Evolutionary conservation across 2,113 vertebrate genomes (phyloP), one percentile per base, ranked within the genome.

Genomic region (Acanthisitta chloris): DNA sequence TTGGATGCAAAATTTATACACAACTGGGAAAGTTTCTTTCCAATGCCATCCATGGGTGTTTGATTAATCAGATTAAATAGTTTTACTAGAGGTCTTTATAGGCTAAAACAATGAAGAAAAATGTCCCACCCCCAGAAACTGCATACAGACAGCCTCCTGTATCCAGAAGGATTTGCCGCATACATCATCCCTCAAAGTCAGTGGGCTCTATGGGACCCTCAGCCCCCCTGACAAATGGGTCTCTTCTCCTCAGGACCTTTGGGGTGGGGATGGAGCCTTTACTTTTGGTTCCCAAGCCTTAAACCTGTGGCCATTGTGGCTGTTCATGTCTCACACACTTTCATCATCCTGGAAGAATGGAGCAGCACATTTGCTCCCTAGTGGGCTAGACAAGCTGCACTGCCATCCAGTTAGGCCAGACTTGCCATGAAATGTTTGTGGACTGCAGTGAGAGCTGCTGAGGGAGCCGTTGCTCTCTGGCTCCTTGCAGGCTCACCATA

Each of bases 141-240:
- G 10, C 57, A 43, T 19, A 51, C 5, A 54, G 34, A 17, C 3
- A 8, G 5, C 13, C 10, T 70, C 25, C 6, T 81, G 86, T 66
- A 67, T 36, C 3, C 4, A 64, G 61, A n/a, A 51, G 4, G 4
- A 52, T 15, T 76, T 76, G 6, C 4, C 28, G 28, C 10, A 18
- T 31, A 34, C 19, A 15, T 48, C 16, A 0, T 51, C 43, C 33
- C 23, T 43, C 0, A 0, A 8, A 2, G 3, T 48, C n/a, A 20
- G 7, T 26, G 69, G 23, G 16, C 24, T 71, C 34, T 38, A 5
- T 28, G n/a, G 25, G 62, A 48, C 16, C 11, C 16, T 67, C 54
- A 83, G 14, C 4, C 8, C 17, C 18, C 14, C 25, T 7, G 14
- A 69, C 10, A 79, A 78, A 52, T 25, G 28, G 4, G 6, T 70